Conservation (phyloP, 2,888 invertebrate genomes). For the Ochropleura leucogaster region DNA sequence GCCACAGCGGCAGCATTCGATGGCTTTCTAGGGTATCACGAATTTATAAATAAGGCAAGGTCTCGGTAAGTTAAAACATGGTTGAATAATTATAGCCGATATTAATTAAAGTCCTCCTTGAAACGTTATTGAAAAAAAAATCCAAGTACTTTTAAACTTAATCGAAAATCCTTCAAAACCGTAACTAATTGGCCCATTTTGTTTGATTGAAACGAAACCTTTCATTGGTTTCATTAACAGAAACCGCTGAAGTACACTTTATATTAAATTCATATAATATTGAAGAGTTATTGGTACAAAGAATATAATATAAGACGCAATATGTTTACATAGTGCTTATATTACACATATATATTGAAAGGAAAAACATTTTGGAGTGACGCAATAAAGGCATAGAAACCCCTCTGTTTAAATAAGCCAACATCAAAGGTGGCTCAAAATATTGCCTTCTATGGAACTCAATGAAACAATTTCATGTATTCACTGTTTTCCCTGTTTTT, state of each 20-base stretch:
- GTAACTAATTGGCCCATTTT: conserved; percentile 42
- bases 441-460: conserved; percentile 77
- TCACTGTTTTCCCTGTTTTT: conserved; percentile 60
- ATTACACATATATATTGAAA: conserved; percentile 68
- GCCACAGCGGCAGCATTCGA: too few relatives aligned
- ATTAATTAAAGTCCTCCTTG: neutral
- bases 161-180: conserved; percentile 37
- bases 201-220: conserved; percentile 49
- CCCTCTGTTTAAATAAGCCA: conserved; percentile 85
- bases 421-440: conserved; percentile 83
- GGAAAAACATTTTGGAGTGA: conserved; percentile 76
- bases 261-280: conserved; percentile 42
- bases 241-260: conserved; percentile 39
- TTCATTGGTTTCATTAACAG: conserved; percentile 54
- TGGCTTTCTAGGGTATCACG: too few relatives aligned
- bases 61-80: neutral
- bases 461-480: conserved; percentile 76
- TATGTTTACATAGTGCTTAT: conserved; percentile 57
- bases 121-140: neutral
- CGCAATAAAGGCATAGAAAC: conserved; percentile 80
- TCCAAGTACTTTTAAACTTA: conserved; percentile 30
- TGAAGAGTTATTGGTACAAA: conserved; percentile 46
- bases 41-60: too few relatives aligned
- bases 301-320: conserved; percentile 40
- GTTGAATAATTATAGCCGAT: neutral